These are phyloP conservation scores for Microplitis mediator DNA, from an alignment of 1,140 invertebrate species.

Conservation along the genomic window DNA sequence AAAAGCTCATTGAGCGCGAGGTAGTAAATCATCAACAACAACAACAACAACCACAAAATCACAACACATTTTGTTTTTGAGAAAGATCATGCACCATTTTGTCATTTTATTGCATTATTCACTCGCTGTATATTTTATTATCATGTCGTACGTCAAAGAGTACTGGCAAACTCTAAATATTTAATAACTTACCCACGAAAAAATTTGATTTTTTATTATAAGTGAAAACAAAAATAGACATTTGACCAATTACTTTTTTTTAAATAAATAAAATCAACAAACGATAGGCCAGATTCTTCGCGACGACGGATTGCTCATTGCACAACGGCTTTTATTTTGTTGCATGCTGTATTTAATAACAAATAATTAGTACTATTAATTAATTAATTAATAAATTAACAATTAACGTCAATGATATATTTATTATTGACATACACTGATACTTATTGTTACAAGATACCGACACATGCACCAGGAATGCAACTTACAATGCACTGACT, in stretches of 20 bases:
- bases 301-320: constrained; percentile 20
- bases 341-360: constrained; percentile 15
- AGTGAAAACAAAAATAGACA: too few relatives aligned
- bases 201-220: too few relatives aligned
- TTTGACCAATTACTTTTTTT: not conserved
- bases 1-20: constrained; percentile 95
- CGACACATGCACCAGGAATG: constrained; percentile 54
- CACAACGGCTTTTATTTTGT: constrained; percentile 18
- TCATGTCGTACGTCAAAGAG: constrained; percentile 17
- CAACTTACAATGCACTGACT: constrained; percentile 55
- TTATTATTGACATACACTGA: not conserved
- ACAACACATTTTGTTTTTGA: not conserved
- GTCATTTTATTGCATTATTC: not conserved
- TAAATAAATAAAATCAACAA: not conserved
- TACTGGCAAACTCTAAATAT: constrained; percentile 4
- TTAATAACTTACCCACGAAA: too few relatives aligned
- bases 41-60: constrained; percentile 4
- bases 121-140: too few relatives aligned
- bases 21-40: constrained; percentile 63
- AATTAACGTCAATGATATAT: not conserved
- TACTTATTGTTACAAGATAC: constrained; percentile 49
- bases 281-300: constrained; percentile 13
- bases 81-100: constrained; percentile 7
- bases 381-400: not conserved
- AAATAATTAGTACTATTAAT: not conserved